A percentile compares a stretch with the other conserved stretches of the same genome.
Conservation (phyloP, 2,888 invertebrate species). For the Gortyna flavago region DNA sequence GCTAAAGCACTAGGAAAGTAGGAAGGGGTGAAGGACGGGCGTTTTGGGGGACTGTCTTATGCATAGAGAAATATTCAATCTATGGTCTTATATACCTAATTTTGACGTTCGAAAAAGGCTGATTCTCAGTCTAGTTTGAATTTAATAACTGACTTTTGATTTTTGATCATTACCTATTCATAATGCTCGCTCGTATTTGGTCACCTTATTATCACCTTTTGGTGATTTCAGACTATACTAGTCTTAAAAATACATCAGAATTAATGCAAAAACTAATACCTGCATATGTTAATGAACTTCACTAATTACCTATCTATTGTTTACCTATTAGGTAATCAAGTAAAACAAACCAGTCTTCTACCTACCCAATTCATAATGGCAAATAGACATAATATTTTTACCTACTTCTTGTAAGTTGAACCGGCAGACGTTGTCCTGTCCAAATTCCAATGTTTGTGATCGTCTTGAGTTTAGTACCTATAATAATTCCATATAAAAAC, state of each 20-base stretch:
- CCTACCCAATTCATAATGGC: constrained; percentile 1
- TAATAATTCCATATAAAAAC: background rate
- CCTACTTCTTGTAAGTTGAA: background rate
- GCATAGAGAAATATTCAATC: too few species aligned
- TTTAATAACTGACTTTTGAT: background rate
- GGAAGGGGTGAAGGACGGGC: too few species aligned
- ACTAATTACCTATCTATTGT: constrained; percentile 2
- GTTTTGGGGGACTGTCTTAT: background rate
- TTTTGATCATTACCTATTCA: background rate
- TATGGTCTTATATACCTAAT: background rate
- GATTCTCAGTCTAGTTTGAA: background rate
- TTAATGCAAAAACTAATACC: constrained; percentile 8
- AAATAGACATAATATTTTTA: constrained; percentile 6
- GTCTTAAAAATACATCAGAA: constrained; percentile 8
- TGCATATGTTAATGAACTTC: constrained; percentile 27
- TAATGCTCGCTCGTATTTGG: background rate
- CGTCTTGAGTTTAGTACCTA: background rate
- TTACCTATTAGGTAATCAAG: constrained; percentile 13
- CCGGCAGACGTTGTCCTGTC: background rate
- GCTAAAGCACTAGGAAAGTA: background rate
- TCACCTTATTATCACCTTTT: too few species aligned
- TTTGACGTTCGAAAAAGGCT: background rate
- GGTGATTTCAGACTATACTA: background rate
- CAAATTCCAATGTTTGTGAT: background rate
- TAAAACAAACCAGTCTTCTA: constrained; percentile 21